Conservation (phyloP, 1,140 invertebrate species). For the Diprion similis region DNA sequence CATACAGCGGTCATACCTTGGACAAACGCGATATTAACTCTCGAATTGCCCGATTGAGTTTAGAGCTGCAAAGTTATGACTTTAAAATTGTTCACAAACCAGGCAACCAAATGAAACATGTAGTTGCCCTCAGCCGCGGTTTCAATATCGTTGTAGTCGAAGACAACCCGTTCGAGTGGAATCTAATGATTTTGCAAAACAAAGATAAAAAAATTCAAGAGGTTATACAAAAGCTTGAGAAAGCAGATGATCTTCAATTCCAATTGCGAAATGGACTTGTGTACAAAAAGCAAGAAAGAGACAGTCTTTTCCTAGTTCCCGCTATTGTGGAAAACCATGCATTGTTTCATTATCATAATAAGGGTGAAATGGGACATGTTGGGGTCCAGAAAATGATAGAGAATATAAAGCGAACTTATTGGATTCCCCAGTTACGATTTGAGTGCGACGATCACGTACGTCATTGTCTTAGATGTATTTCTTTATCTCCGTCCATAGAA, state of each 20-base stretch:
- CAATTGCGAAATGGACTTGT: conserved; percentile 8
- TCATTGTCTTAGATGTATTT: conserved; percentile 23
- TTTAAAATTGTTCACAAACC: conserved; percentile 33
- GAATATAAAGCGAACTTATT: conserved; percentile 33
- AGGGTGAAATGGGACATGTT: conserved; percentile 32
- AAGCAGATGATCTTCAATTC: not conserved
- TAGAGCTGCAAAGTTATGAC: conserved; percentile 32
- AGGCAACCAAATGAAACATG: conserved; percentile 29
- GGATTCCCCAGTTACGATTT: not conserved
- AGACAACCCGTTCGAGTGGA: conserved; percentile 31
- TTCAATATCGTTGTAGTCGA: conserved; percentile 21
- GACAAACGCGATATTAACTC: conserved; percentile 21
- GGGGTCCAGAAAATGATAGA: conserved; percentile 35
- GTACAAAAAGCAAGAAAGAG: not conserved
- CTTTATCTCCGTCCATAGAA: conserved; percentile 7
- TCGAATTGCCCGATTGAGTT: conserved; percentile 36
- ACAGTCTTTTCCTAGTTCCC: conserved; percentile 34
- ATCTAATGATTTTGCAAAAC: conserved; percentile 27
- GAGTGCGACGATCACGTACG: conserved; percentile 14
- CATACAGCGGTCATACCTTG: conserved; percentile 21
- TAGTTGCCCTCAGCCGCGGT: conserved; percentile 33
- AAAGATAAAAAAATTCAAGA: conserved; percentile 1
- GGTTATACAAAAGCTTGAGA: conserved; percentile 3
- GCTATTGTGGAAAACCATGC: conserved; percentile 29
- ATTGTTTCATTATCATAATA: conserved; percentile 32